Evolutionary conservation across 2,888 invertebrate species (phyloP), one percentile per base, ranked within the genome.

Genomic region (Ctena decussata): DNA sequence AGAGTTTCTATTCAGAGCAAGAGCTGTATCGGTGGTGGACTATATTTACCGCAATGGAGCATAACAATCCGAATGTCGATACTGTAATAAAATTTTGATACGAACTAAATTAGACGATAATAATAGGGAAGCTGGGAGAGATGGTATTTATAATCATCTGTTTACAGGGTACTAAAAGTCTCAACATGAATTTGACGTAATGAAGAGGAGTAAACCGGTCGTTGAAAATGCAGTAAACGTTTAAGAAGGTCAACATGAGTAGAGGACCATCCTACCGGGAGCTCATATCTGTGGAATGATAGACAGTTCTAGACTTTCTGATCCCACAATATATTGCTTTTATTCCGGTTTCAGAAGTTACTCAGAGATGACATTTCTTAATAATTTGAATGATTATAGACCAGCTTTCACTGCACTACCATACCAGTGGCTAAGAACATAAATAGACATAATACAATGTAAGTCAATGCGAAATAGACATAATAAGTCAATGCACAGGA

Each of bases 61-160:
- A 65, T 65, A 65, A n/a, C 65, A 35, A 65, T 35, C 18, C 30
- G 65, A 65, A 65, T 65, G 65, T 65, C 65, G 65, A 65, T 65
- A 65, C 65, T 65, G 35, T 35, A 35, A 65, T 65, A 65, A 65
- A 65, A 65, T 65, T 65, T 65, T 65, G 65, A 35, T 65, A 65
- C 65, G 32, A 35, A 21, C 65, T 3, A 18, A 65, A 65, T 65
- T 65, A 65, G 65, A 65, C 15, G 65, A 65, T 65, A 65, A 65
- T 65, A 65, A 65, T 65, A 65, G 65, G 35, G 65, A 8, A 6
- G 18, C 18, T 46, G 15, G 21, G 35, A 65, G 24, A 35, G 65
- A 65, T 65, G 65, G 65, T 65, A 65, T 65, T 65, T 65, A 65
- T 65, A 35, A 65, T 65, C 65, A 65, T 65, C 65, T 65, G 65